A percentile compares a stretch with the other conserved stretches of the same genome.
These are phyloP conservation scores for Andrena fulva DNA, from an alignment of 2,888 invertebrate genomes.

Conservation along the genomic window DNA sequence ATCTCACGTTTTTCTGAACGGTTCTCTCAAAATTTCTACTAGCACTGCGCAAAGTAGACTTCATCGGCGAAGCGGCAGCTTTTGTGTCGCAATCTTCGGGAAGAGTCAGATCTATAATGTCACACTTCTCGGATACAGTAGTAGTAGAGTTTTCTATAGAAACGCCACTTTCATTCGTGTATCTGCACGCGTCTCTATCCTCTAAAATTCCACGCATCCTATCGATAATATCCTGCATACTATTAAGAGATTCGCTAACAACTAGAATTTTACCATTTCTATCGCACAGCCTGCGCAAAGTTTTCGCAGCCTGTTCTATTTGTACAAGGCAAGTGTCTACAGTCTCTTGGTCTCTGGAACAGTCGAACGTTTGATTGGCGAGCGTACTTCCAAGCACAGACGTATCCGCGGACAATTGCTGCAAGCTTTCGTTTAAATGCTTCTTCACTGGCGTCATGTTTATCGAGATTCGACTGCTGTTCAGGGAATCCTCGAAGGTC, in stretches of 20 bases:
- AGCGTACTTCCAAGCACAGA: conserved; percentile 74
- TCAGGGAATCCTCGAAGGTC: conserved; percentile 75
- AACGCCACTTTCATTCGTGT: conserved; percentile 45
- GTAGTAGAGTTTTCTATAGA: conserved; percentile 61
- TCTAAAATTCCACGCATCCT: conserved; percentile 71
- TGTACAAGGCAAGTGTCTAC: conserved; percentile 79
- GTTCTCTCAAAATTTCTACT: conserved; percentile 67
- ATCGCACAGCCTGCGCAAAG: conserved; percentile 77
- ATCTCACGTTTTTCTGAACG: conserved; percentile 77
- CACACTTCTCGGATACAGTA: conserved; percentile 73
- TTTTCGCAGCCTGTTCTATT: conserved; percentile 80
- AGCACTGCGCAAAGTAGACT: conserved; percentile 67
- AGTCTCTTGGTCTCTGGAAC: conserved; percentile 72
- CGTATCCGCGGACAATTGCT: conserved; percentile 81
- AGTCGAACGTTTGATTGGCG: conserved; percentile 41
- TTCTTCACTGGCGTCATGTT: conserved; percentile 82
- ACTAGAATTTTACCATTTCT: conserved; percentile 72
- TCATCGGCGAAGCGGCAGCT: conserved; percentile 62
- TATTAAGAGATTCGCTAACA: conserved; percentile 75
- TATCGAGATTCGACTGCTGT: conserved; percentile 79
- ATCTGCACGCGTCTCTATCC: conserved; percentile 45
- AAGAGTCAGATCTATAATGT: conserved; percentile 25
- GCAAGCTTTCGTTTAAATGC: conserved; percentile 82
- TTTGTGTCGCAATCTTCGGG: conserved; percentile 16
- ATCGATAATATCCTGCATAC: conserved; percentile 74